Evolutionary conservation across 1,140 invertebrate genomes (phyloP).

Genomic region (fruit fly (Drosophila melanogaster)): Release_6_plus_ISO1_MT NT_033779.5:2397001-2397500

Average conservation of each 20-base stretch:
- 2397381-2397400: constrained; percentile 82
- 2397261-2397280: too few species aligned
- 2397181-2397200: not conserved
- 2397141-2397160: constrained; percentile 78
- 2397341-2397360: not conserved
- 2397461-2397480: constrained; percentile 60
- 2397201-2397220: not conserved
- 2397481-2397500: constrained; percentile 47
- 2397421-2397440: constrained; percentile 78
- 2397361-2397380: constrained; percentile 60
- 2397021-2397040: constrained; percentile 81
- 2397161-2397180: constrained; percentile 70
- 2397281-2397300: rapidly evolving
- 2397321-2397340: not conserved
- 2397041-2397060: constrained; percentile 57
- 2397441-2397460: constrained; percentile 57
- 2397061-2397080: constrained; percentile 55
- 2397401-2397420: constrained; percentile 72
- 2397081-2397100: constrained; percentile 75
- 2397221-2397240: too few species aligned
- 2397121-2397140: constrained; percentile 70
- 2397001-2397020: constrained; percentile 71
- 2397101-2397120: constrained; percentile 52
- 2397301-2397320: not conserved
- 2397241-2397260: too few species aligned